phyloP scores from a whole-genome alignment of 2,797 vertebrate species.

The Mareca penelope region DNA sequence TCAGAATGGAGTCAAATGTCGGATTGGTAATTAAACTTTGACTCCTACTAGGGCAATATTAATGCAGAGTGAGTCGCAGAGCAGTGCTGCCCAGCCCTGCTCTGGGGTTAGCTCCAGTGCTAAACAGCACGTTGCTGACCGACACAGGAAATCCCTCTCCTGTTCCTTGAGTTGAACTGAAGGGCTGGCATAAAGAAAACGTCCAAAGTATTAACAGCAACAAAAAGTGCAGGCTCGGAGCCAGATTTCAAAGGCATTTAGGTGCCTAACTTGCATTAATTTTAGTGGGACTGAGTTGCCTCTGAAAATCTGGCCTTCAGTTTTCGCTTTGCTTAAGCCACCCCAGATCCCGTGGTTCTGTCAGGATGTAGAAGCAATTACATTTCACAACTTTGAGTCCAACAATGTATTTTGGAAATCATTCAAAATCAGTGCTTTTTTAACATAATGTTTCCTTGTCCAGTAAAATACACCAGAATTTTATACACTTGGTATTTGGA shows the following conservation, averaged over 20 bases:
- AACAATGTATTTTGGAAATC: constrained; percentile 7
- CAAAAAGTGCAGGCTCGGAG: constrained; percentile 7
- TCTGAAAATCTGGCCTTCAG: not conserved
- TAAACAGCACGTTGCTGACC: constrained; percentile 63
- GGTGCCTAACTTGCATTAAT: constrained; percentile 19
- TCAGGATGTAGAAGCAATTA: constrained; percentile 47
- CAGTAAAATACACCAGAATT: constrained; percentile 24
- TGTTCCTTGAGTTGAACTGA: constrained; percentile 43
- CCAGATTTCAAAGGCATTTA: constrained; percentile 56
- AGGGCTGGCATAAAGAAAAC: constrained; percentile 52
- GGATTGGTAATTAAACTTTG: constrained; percentile 45
- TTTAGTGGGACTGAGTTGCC: constrained; percentile 21
- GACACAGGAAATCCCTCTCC: constrained; percentile 66
- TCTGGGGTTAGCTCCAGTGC: constrained; percentile 36
- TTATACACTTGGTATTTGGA: constrained; percentile 5
- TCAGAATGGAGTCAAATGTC: constrained; percentile 36
- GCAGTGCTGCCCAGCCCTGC: not conserved
- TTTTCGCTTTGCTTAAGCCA: constrained; percentile 21
- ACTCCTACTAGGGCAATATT: constrained; percentile 46
- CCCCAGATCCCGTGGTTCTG: constrained; percentile 15
- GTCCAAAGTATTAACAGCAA: constrained; percentile 44
- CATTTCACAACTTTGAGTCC: constrained; percentile 21
- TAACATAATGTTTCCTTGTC: not conserved
- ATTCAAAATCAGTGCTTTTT: constrained; percentile 31
- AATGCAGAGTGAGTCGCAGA: not conserved